Conservation (phyloP, 2,888 invertebrate genomes). For the Gnatocerus cornutus region DNA sequence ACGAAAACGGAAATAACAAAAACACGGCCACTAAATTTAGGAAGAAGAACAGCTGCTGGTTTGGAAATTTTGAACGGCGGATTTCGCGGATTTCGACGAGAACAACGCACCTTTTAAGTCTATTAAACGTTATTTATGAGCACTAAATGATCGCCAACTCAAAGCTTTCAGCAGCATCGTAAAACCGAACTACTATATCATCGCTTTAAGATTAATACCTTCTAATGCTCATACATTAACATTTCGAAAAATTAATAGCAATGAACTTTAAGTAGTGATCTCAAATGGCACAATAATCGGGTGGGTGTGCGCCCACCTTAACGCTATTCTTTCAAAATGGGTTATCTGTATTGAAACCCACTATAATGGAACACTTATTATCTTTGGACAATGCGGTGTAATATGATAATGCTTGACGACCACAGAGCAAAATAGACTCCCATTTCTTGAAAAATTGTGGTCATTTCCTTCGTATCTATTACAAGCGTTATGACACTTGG, state of each 20-base stretch:
- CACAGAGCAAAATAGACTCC: neutral
- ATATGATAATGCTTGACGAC: conserved; percentile 2
- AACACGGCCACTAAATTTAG: conserved; percentile 48
- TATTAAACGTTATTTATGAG: conserved; percentile 13
- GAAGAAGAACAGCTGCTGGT: conserved; percentile 42
- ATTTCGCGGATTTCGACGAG: conserved; percentile 8
- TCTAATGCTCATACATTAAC: conserved; percentile 15
- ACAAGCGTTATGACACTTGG: no score
- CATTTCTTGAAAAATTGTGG: no score
- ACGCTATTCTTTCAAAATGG: conserved; percentile 43
- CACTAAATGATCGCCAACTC: neutral
- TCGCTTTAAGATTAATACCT: neutral
- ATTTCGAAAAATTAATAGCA: conserved; percentile 23
- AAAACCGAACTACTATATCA: conserved; percentile 3
- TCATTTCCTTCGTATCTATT: no score
- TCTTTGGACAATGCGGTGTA: conserved; percentile 13
- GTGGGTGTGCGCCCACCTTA: conserved; percentile 51
- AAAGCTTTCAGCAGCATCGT: conserved; percentile 1
- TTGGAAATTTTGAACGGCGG: neutral
- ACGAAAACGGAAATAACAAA: conserved; percentile 49
- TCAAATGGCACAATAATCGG: conserved; percentile 38
- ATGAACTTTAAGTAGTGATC: conserved; percentile 10
- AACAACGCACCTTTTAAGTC: neutral
- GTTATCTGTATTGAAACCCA: conserved; percentile 49
- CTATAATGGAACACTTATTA: conserved; percentile 51